These are phyloP conservation scores for Acleris literana DNA, from an alignment of 2,888 invertebrate species.

Conservation along the genomic window DNA sequence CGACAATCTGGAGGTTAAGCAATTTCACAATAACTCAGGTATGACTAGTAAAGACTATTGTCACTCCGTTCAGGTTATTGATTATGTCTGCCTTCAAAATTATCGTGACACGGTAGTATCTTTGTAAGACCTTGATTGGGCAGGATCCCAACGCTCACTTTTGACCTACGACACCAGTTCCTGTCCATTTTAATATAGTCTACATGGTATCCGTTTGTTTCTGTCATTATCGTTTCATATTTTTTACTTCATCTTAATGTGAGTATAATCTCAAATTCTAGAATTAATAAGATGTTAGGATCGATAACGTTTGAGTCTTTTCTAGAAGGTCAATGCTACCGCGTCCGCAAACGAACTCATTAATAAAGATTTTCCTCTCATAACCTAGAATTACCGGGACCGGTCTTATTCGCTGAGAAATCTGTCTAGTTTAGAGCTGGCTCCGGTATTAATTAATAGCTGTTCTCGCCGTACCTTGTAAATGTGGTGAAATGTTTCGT, in stretches of 20 bases:
- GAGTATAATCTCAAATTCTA: no score
- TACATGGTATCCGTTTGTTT: background rate
- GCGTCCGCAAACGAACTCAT: conserved; percentile 48
- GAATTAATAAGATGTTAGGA: background rate
- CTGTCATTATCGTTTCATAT: background rate
- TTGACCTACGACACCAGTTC: background rate
- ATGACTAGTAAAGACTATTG: background rate
- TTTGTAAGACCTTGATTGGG: no score
- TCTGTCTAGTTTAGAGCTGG: conserved; percentile 12
- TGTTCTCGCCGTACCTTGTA: background rate
- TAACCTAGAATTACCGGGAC: conserved; percentile 46
- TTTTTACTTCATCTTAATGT: no score
- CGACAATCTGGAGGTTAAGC: background rate
- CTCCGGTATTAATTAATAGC: conserved; percentile 2
- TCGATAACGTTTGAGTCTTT: conserved; percentile 12
- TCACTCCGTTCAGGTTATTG: no score
- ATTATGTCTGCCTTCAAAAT: no score
- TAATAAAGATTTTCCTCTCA: conserved; percentile 64
- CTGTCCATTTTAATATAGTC: background rate
- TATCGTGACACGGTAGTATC: no score
- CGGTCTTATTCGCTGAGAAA: conserved; percentile 40
- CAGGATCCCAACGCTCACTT: background rate
- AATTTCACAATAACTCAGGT: background rate
- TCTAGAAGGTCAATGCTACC: conserved; percentile 51
- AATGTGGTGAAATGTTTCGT: background rate